Percentiles rank a stretch among this genome's conserved stretches.
phyloP scores from a whole-genome alignment of 2,888 invertebrate genomes.

The Atethmia centrago region DNA sequence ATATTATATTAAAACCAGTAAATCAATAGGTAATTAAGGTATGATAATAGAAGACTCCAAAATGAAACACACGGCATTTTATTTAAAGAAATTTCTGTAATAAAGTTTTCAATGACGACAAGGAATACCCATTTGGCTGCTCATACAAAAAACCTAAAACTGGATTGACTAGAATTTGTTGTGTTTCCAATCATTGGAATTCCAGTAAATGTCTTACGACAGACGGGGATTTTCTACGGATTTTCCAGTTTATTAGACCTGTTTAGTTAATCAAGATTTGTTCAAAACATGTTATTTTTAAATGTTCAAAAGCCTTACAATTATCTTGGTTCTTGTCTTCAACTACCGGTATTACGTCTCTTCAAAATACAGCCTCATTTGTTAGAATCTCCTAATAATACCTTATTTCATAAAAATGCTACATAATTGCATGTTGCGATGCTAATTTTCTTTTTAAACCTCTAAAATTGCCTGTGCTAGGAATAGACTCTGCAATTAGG shows the following conservation, averaged over 20 bases:
- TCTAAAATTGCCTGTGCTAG: slow-evolving; percentile 52
- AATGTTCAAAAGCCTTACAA: slow-evolving; percentile 3
- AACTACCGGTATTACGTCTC: slow-evolving; percentile 24
- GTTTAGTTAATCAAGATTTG: slow-evolving; percentile 10
- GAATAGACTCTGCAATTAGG: slow-evolving; percentile 56
- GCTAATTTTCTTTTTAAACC: slow-evolving; percentile 57
- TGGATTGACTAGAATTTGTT: slow-evolving; percentile 45
- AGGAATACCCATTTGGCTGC: slow-evolving; percentile 21
- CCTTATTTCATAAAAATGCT: slow-evolving; percentile 47
- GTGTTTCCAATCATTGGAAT: slow-evolving; percentile 38
- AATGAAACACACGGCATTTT: neutral
- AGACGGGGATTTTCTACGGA: slow-evolving; percentile 43
- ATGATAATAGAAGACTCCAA: slow-evolving; percentile 14
- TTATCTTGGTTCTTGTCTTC: slow-evolving; percentile 13
- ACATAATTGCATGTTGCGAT: slow-evolving; percentile 29
- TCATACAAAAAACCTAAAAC: slow-evolving; percentile 44
- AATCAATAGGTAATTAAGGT: neutral
- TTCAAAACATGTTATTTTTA: neutral
- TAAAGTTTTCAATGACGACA: neutral
- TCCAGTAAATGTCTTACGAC: slow-evolving; percentile 35
- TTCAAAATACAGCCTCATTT: slow-evolving; percentile 45
- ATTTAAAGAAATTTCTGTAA: slow-evolving; percentile 10
- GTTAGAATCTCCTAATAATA: slow-evolving; percentile 48
- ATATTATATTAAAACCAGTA: slow-evolving; percentile 25
- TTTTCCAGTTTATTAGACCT: slow-evolving; percentile 42